Conservation (phyloP, 64 coral and sea anemone species). For the Trachythela sp. region DNA sequence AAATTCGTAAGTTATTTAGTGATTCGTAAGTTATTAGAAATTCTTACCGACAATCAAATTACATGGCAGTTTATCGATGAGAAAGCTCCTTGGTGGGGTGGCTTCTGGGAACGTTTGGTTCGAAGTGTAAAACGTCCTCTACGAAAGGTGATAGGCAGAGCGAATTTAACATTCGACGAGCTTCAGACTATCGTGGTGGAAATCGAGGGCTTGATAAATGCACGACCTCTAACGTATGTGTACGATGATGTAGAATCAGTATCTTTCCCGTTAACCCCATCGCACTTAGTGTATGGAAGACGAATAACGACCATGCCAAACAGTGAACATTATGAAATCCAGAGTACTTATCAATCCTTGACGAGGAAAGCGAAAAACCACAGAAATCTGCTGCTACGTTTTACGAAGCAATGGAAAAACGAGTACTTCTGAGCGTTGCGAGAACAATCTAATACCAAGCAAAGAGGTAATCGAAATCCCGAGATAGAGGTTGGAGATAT, state of each 20-base stretch:
- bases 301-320: too few species aligned
- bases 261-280: conserved; percentile 28
- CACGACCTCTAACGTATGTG: conserved; percentile 57
- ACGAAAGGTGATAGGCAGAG: too few species aligned
- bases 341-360: background rate
- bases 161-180: conserved; percentile 37
- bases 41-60: conserved; percentile 12
- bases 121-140: too few species aligned
- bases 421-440: background rate
- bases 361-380: conserved; percentile 1
- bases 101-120: too few species aligned
- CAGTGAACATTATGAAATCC: conserved; percentile 15
- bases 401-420: conserved; percentile 12
- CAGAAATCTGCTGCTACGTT: background rate
- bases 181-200: conserved; percentile 40
- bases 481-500: conserved; percentile 17
- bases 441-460: background rate
- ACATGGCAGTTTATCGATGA: conserved; percentile 46
- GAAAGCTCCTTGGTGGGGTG: conserved; percentile 49
- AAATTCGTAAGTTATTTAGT: too few species aligned
- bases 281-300: conserved; percentile 7
- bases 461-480: background rate
- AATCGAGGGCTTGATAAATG: conserved; percentile 55
- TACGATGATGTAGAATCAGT: conserved; percentile 28
- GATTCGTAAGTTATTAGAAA: too few species aligned